A percentile compares a stretch with the other conserved stretches of the same genome.
Evolutionary conservation across 2,888 invertebrate genomes (phyloP).

Genomic region (Aquatica leii): DNA sequence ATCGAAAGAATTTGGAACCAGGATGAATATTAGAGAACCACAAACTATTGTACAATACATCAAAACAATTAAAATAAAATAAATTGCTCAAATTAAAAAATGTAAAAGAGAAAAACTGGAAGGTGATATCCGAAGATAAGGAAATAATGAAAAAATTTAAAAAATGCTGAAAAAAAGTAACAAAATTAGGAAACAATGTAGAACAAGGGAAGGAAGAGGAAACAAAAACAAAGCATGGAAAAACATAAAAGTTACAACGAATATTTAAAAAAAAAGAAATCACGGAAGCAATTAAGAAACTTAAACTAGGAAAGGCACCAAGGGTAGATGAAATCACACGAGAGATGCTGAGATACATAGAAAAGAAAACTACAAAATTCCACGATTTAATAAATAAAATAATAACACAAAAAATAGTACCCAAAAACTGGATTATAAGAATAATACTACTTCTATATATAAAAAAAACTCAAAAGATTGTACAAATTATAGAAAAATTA

Average conservation of each 20-base stretch:
- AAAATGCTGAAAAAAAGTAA: conserved; percentile 13
- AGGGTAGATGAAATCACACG: conserved; percentile 15
- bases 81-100: conserved; percentile 16
- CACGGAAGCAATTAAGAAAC: no score
- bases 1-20: conserved; percentile 15
- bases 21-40: conserved; percentile 16
- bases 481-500: conserved; percentile 17
- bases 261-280: conserved; percentile 10
- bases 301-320: no score
- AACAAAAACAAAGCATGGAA: not conserved
- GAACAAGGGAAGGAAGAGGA: conserved; percentile 8
- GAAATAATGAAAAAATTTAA: no score
- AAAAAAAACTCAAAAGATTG: conserved; percentile 10
- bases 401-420: no score
- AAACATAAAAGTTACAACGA: conserved; percentile 8
- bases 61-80: conserved; percentile 15
- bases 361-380: not conserved
- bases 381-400: no score
- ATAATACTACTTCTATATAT: no score
- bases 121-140: conserved; percentile 1
- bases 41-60: conserved; percentile 16
- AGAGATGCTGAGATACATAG: conserved; percentile 12
- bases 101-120: conserved; percentile 14
- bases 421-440: conserved; percentile 3
- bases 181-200: no score